Conservation (phyloP, 2,888 invertebrate genomes). For the Cetonia aurata region DNA sequence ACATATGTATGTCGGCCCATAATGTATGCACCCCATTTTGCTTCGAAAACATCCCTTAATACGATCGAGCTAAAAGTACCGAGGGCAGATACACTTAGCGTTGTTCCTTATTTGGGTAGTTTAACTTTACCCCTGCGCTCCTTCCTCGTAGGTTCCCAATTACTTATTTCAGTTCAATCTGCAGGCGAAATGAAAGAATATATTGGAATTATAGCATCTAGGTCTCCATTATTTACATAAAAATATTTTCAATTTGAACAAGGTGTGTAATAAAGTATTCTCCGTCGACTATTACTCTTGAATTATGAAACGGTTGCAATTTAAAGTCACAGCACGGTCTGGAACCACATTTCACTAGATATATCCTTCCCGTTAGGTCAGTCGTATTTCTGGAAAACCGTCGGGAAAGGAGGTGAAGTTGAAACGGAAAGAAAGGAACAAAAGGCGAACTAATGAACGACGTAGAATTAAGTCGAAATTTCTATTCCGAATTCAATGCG, state of each 20-base stretch:
- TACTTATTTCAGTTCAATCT: conserved; percentile 31
- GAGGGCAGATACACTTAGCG: conserved; percentile 51
- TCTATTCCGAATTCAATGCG: conserved; percentile 64
- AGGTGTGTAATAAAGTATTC: no score
- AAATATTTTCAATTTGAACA: no score
- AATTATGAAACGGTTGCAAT: not conserved
- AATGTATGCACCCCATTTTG: conserved; percentile 65
- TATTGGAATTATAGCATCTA: no score
- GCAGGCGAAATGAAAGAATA: no score
- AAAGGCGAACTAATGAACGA: conserved; percentile 47
- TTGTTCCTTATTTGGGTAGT: conserved; percentile 50
- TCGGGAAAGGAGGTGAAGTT: conserved; percentile 9
- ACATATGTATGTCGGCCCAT: conserved; percentile 65
- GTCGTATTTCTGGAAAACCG: conserved; percentile 12
- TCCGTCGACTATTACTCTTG: no score
- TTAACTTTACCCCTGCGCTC: conserved; percentile 48
- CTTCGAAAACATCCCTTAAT: conserved; percentile 59
- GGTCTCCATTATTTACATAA: no score
- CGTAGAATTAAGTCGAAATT: conserved; percentile 54
- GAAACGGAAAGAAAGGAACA: conserved; percentile 40
- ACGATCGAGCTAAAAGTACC: conserved; percentile 50
- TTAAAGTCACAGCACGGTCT: not conserved
- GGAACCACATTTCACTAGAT: conserved; percentile 8
- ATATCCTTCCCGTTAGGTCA: not conserved
- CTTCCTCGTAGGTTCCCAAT: conserved; percentile 36